Conservation (phyloP, 92 coral and sea anemone species). For the Pocillopora meandrina region DNA sequence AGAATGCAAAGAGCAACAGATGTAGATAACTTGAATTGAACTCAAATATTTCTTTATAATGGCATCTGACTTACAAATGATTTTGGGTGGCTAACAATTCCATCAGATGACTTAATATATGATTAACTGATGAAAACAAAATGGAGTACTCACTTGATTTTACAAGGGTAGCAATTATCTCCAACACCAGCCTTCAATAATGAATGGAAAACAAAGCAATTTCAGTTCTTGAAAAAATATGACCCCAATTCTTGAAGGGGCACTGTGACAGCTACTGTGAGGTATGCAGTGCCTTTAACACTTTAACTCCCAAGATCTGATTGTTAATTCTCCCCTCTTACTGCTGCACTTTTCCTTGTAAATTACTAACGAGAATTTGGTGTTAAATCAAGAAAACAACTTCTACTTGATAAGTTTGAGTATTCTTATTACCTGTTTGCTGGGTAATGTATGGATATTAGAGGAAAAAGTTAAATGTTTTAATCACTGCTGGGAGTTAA, state of each 20-base stretch:
- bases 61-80: too few species aligned
- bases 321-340: too few species aligned
- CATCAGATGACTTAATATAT: background rate
- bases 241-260: background rate
- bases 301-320: too few species aligned
- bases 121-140: background rate
- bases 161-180: conserved; percentile 85
- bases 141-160: conserved; percentile 87
- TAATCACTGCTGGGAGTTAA: too few species aligned
- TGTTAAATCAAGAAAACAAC: too few species aligned
- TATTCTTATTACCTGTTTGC: too few species aligned
- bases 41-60: too few species aligned
- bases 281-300: background rate
- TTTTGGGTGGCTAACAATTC: background rate
- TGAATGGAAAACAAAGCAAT: background rate
- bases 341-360: too few species aligned
- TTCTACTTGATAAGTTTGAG: too few species aligned
- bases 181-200: conserved; percentile 78
- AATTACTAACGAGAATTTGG: too few species aligned
- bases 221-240: background rate
- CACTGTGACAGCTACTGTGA: background rate
- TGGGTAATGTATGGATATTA: too few species aligned
- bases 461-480: too few species aligned
- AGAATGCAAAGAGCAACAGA: background rate
- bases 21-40: background rate